These are phyloP conservation scores for Latheticus oryzae DNA, from an alignment of 2,888 invertebrate species.

Conservation along the genomic window DNA sequence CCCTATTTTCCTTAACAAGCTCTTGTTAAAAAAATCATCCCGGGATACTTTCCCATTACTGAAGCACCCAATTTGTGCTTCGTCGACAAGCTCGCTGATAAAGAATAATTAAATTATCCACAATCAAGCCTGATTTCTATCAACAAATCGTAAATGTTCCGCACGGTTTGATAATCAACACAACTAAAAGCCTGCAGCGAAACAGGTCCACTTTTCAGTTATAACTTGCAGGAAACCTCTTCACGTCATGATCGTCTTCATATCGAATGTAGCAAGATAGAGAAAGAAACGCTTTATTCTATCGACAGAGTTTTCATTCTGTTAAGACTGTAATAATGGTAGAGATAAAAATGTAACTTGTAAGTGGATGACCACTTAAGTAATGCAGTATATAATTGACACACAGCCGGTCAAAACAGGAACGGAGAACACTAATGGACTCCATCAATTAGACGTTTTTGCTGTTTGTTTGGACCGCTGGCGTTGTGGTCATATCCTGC, in stretches of 20 bases:
- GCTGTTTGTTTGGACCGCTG: conserved; percentile 45
- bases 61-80: conserved; percentile 19
- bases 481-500: conserved; percentile 52
- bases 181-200: conserved; percentile 43
- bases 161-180: conserved; percentile 44
- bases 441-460: conserved; percentile 34
- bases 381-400: conserved; percentile 60
- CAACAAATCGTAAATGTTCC: conserved; percentile 38
- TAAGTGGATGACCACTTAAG: conserved; percentile 58
- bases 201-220: conserved; percentile 47
- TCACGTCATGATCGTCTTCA: conserved; percentile 30
- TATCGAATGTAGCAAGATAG: background rate
- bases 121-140: conserved; percentile 36
- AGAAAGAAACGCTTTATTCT: conserved; percentile 19
- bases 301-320: conserved; percentile 5
- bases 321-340: conserved; percentile 46
- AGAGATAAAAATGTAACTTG: conserved; percentile 53
- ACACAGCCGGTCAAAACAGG: conserved; percentile 49
- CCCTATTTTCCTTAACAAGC: conserved; percentile 10
- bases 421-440: conserved; percentile 30
- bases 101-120: conserved; percentile 38
- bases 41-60: conserved; percentile 8
- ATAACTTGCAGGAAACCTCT: conserved; percentile 33
- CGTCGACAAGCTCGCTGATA: conserved; percentile 19
- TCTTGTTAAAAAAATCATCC: conserved; percentile 11